Conservation (phyloP, 2,797 vertebrate genomes). For the Thamnophis elegans region DNA sequence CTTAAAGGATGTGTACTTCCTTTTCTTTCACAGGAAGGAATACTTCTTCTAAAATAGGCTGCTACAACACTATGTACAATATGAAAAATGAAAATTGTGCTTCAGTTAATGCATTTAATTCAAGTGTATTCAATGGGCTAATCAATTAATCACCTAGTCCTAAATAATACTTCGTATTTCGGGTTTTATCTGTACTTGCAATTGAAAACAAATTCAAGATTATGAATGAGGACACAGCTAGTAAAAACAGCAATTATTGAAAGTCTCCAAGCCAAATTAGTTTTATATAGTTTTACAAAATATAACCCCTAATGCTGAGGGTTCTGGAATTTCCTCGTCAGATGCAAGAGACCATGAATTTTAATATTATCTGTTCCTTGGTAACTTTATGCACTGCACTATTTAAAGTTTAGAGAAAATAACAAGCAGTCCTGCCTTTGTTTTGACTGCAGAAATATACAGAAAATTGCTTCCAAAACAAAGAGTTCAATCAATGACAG, state of each 20-base stretch:
- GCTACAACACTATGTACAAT: neutral
- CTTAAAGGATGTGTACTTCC: neutral
- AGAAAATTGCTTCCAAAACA: neutral
- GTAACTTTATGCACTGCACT: constrained; percentile 7
- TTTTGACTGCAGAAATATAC: neutral
- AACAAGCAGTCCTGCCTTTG: neutral
- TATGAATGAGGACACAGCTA: constrained; percentile 15
- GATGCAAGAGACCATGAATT: neutral
- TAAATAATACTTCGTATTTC: neutral
- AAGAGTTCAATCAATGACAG: neutral
- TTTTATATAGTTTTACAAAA: neutral
- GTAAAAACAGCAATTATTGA: neutral
- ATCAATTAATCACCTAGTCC: neutral
- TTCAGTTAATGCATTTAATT: neutral
- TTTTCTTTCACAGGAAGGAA: neutral
- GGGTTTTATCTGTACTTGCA: neutral
- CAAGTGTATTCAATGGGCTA: neutral
- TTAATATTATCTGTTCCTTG: neutral
- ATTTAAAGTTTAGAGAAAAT: neutral
- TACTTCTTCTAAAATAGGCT: neutral
- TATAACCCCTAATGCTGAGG: constrained; percentile 2
- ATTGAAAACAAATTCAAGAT: constrained; percentile 5
- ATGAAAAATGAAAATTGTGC: neutral
- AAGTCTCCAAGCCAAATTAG: neutral
- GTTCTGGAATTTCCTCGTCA: constrained; percentile 9